These are phyloP conservation scores for Tetrapedia diversipes DNA, from an alignment of 2,888 invertebrate genomes.

Conservation along the genomic window DNA sequence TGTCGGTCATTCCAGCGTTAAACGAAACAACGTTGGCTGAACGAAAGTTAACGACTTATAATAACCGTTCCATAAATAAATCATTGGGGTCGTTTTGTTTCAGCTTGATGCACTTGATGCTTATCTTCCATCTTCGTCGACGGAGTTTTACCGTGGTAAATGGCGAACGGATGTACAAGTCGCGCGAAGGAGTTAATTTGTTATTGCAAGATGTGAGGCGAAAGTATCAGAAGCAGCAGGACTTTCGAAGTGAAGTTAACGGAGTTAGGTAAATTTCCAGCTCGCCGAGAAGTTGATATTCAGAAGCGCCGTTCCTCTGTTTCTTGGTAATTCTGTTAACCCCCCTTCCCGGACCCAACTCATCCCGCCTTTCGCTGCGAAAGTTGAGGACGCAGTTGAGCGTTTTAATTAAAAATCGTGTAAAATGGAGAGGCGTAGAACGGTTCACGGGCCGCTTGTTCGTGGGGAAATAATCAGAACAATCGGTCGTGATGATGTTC, in stretches of 20 bases:
- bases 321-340: constrained; percentile 52
- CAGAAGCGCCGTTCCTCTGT: constrained; percentile 27
- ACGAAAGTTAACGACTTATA: not conserved
- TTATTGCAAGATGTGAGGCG: constrained; percentile 30
- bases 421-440: constrained; percentile 9
- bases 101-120: not conserved
- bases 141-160: not conserved
- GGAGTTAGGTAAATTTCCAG: constrained; percentile 46
- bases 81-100: constrained; percentile 4
- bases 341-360: not conserved
- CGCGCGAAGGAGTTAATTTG: constrained; percentile 37
- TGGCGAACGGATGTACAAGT: not conserved
- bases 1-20: too few species aligned
- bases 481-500: not conserved
- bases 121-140: not conserved
- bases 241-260: constrained; percentile 48
- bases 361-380: too few species aligned
- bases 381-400: constrained; percentile 23
- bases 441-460: not conserved
- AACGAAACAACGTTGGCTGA: too few species aligned
- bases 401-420: constrained; percentile 46
- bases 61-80: not conserved
- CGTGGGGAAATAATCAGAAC: not conserved
- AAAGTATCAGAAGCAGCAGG: constrained; percentile 35
- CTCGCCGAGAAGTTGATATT: constrained; percentile 44